Base-by-base conservation (phyloP, 37 sponge, comb jelly and placozoan species). In the Ianthella basta region DNA sequence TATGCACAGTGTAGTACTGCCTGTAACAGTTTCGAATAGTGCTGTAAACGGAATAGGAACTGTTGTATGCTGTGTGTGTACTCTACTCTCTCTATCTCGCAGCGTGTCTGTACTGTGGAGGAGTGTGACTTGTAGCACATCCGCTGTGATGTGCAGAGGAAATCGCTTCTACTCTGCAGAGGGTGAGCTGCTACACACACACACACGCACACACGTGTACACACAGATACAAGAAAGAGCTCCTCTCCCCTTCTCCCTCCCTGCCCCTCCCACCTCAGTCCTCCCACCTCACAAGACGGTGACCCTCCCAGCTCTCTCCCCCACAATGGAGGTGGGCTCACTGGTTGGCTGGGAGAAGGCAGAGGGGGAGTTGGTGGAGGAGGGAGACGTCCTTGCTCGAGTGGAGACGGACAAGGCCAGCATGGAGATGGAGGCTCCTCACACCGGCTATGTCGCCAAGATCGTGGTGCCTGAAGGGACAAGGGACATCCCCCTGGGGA, bases 331-430 rank as follows among this genome's bases (percentile, higher is more conserved):
- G 54, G 61, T 34, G 63, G 98, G 98, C 13, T 90, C 91, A 18
- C 86, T 98, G 8, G 89, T 91, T 5, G 56, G 80, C 38, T 98
- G 98, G 98, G 95, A 96, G 74, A 90, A 88, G 79, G 59, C 87
- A 30, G 97, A 92, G 38, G 98, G 98, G 29, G 94, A 96, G 38
- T 80, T 94, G 82, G 4, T 98, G 14, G 80, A 63, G 5, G 95
- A 94, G 38, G 94, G 97, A 30, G 98, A 98, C 37, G 84, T 94
- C 8, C 85, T 98, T 32, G 98, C 98, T n/a, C 89, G 83, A 74
- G 93, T 98, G 59, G 98, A 98, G 81, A 98, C 96, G 5, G 98
- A 98, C 88, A 98, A 98, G 88, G 98, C 98, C 5, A 90, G 89
- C 6, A 98, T 98, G 98, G 98, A 98, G 84, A 97, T 94, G 87